Conservation (phyloP, 2,113 vertebrate genomes). For the Junco hyemalis region DNA sequence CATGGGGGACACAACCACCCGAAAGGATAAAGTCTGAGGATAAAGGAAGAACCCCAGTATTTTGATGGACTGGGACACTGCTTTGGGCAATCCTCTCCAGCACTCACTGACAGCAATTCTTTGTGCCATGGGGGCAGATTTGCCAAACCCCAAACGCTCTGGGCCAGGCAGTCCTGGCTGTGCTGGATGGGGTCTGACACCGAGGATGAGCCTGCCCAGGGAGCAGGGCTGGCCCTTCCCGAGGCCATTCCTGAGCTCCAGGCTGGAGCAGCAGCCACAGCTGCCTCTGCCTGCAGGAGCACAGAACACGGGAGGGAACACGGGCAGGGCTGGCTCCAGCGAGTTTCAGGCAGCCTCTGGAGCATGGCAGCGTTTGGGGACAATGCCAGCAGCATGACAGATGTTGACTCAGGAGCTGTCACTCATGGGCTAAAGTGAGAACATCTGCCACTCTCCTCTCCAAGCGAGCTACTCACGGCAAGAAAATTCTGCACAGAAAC, state of each 20-base stretch:
- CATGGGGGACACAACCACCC: background rate
- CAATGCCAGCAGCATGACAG: background rate
- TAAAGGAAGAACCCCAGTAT: fast-evolving
- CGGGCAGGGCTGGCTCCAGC: fast-evolving
- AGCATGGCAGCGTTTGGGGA: background rate
- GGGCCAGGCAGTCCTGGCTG: fast-evolving
- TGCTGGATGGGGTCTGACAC: background rate
- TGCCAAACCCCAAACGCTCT: fast-evolving
- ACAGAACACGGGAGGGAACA: background rate
- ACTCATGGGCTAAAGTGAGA: background rate
- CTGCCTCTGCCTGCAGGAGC: background rate
- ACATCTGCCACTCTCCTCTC: background rate
- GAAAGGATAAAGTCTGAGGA: background rate
- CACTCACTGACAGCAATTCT: fast-evolving
- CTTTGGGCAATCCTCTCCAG: background rate
- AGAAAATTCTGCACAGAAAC: background rate
- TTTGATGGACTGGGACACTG: fast-evolving
- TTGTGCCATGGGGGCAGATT: fast-evolving
- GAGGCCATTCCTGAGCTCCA: fast-evolving
- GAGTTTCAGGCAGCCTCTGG: fast-evolving
- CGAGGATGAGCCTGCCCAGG: fast-evolving
- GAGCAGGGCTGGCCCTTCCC: background rate
- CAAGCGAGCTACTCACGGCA: fast-evolving
- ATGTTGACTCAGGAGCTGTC: background rate
- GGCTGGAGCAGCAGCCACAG: background rate